Evolutionary conservation across 2,113 vertebrate species (phyloP), one percentile per base, ranked within the genome.

Genomic region (Fulmarus glacialis): DNA sequence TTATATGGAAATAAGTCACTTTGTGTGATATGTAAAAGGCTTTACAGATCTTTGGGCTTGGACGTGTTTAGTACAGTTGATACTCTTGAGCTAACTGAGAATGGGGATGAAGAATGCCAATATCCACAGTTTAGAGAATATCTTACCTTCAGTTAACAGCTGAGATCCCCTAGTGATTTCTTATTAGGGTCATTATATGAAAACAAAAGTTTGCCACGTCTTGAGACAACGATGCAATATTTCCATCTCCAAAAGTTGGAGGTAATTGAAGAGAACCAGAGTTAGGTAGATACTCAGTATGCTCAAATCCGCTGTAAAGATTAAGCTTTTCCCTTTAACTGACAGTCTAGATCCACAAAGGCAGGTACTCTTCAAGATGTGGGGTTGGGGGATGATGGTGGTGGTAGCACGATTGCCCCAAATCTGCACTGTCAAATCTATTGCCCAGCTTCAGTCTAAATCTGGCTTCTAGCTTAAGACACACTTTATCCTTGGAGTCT

Each of bases 331-430:
- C 15, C 7, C 29, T 72, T 53, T 43, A 55, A 38, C 5, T 66
- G 7, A 5, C 36, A 36, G 13, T 7, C 34, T 47, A 59, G 17
- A 48, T 30, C 40, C n/a, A 29, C n/a, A 60, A 48, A 60, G 15
- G 18, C 30, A 66, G 32, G 22, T 34, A 7, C 4, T 78, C 4
- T 48, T 19, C 26, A 42, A 47, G 43, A 5, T 6, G 4, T 7
- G 27, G 7, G 1, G 2, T 6, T 12, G 5, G 6, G 3, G 24
- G 3, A 4, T 11, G 21, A 9, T n/a, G 58, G 2, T 38, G 16
- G 0, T 50, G 6, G 26, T 77, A 26, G 6, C 50, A 36, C 6
- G 36, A 1, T 24, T 71, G 15, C 18, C 16, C 32, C 19, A 72
- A 13, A 87, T 47, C 15, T 47, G 15, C 29, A 19, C 12, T 55